Percentiles rank a stretch among this genome's conserved stretches.
phyloP scores from a whole-genome alignment of 2,888 invertebrate genomes.

The Melipona bicolor region DNA sequence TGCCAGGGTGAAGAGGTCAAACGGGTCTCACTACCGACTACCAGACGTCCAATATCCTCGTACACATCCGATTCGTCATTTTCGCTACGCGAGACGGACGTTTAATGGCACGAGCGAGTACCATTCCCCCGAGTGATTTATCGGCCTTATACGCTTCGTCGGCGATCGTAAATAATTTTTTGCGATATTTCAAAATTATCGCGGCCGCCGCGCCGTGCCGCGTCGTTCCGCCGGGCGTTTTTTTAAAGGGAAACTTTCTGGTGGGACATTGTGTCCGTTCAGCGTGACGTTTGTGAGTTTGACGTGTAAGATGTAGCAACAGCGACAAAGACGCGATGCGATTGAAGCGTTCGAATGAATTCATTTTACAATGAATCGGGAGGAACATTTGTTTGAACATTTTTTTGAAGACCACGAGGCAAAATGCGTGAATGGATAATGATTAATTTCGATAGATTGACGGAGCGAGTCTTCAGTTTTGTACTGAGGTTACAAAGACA shows the following conservation, averaged over 20 bases:
- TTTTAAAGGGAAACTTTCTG: background rate
- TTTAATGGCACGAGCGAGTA: conserved; percentile 48
- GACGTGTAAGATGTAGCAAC: background rate
- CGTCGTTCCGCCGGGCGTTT: background rate
- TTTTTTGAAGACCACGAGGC: too few relatives aligned
- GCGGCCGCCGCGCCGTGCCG: background rate
- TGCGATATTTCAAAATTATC: conserved; percentile 31
- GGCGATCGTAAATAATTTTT: conserved; percentile 44
- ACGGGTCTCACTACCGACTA: conserved; percentile 70
- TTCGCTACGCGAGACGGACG: conserved; percentile 33
- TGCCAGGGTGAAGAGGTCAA: conserved; percentile 72
- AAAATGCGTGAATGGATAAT: too few relatives aligned
- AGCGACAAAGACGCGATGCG: background rate
- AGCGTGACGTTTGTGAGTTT: background rate
- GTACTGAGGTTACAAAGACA: background rate
- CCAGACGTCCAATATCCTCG: conserved; percentile 54
- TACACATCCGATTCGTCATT: conserved; percentile 50
- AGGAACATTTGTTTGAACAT: too few relatives aligned
- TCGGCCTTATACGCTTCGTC: conserved; percentile 42
- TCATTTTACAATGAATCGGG: too few relatives aligned
- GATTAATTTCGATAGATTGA: background rate
- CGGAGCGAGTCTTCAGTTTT: background rate
- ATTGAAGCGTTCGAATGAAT: background rate
- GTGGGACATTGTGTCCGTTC: background rate
- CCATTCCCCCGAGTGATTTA: conserved; percentile 42